Percentiles rank a stretch among this genome's conserved stretches.
Evolutionary conservation across 53 echinoderm and acorn worm species (phyloP).

Genomic region (Apostichopus leukothele): DNA sequence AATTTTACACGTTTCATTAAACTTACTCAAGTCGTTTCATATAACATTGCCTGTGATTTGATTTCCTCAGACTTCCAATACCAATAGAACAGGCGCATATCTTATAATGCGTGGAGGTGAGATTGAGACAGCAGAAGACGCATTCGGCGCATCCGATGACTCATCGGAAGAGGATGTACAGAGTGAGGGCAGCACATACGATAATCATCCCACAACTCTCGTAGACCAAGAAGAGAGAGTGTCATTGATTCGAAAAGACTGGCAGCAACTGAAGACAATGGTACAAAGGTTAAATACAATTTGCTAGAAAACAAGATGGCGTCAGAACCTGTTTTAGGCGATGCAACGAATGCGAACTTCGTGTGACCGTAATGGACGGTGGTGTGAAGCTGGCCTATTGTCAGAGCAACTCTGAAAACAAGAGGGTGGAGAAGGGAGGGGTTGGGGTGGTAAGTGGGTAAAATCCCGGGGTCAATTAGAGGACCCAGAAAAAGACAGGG

Average conservation of each 20-base stretch:
- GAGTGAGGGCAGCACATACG: constrained; percentile 51
- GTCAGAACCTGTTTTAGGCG: too few species aligned
- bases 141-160: constrained; percentile 54
- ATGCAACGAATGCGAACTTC: too few species aligned
- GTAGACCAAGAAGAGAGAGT: constrained; percentile 78
- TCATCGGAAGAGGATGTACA: constrained; percentile 37
- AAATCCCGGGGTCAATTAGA: too few species aligned
- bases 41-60: too few species aligned
- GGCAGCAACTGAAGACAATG: constrained; percentile 69
- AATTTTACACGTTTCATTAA: too few species aligned
- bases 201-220: constrained; percentile 51
- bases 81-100: constrained; percentile 66
- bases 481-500: too few species aligned
- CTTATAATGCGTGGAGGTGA: constrained; percentile 85
- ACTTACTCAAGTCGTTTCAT: too few species aligned
- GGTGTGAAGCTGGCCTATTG: too few species aligned
- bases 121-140: constrained; percentile 56
- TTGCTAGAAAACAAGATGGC: not conserved
- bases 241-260: constrained; percentile 68
- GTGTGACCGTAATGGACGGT: not conserved
- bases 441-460: not conserved
- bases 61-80: constrained; percentile 31
- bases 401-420: too few species aligned
- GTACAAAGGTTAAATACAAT: constrained; percentile 57
- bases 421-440: too few species aligned